Conservation (phyloP, 53 echinoderm and acorn worm genomes). For the Actinopyga echinites region DNA sequence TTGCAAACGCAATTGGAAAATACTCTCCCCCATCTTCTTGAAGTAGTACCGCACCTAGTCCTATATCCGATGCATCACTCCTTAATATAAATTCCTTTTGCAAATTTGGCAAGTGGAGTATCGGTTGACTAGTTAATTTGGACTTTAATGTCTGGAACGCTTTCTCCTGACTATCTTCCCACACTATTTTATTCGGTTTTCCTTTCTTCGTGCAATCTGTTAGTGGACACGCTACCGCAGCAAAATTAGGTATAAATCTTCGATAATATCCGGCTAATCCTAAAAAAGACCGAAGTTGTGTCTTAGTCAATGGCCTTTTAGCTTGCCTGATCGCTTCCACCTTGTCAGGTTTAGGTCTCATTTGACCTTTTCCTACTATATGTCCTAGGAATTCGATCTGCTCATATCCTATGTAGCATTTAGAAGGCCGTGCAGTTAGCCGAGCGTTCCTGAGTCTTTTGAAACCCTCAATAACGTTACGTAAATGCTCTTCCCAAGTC, state of each 20-base stretch:
- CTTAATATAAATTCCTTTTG: conserved; percentile 29
- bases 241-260: conserved; percentile 31
- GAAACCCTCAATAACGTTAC: conserved; percentile 30
- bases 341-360: conserved; percentile 52
- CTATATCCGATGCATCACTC: conserved; percentile 47
- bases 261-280: conserved; percentile 19
- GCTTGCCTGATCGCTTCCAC: background rate
- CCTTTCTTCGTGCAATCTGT: conserved; percentile 24
- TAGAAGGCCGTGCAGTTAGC: conserved; percentile 33
- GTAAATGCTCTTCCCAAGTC: conserved; percentile 53
- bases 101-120: conserved; percentile 35
- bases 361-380: conserved; percentile 37
- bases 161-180: conserved; percentile 34
- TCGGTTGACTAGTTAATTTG: conserved; percentile 19
- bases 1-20: conserved; percentile 51
- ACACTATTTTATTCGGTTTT: conserved; percentile 32
- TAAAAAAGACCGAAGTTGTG: background rate
- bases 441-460: conserved; percentile 12
- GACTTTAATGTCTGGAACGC: conserved; percentile 46
- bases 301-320: background rate
- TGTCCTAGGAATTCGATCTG: conserved; percentile 56
- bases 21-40: conserved; percentile 17
- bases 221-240: conserved; percentile 18
- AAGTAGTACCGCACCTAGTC: conserved; percentile 51
- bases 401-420: conserved; percentile 22